These are phyloP conservation scores for Coelopa pilipes DNA, from an alignment of 2,888 invertebrate genomes.

Conservation along the genomic window DNA sequence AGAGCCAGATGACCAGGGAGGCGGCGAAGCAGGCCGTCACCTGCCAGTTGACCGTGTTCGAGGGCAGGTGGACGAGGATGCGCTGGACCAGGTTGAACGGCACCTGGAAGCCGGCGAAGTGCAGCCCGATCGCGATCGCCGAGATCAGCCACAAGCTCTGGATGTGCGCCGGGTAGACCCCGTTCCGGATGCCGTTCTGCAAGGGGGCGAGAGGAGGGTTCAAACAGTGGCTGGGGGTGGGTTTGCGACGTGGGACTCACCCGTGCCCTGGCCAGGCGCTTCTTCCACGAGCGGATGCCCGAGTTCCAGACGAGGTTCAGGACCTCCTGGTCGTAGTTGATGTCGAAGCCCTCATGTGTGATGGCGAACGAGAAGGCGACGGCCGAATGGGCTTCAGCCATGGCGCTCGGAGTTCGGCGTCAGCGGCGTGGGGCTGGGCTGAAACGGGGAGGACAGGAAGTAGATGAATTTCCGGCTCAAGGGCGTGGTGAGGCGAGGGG, in stretches of 20 bases:
- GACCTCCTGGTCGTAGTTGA: conserved; percentile 97
- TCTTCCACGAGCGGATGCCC: conserved; percentile 95
- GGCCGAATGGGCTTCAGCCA: conserved; percentile 99
- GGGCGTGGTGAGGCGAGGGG: too few relatives aligned
- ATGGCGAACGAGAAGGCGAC: conserved; percentile 98
- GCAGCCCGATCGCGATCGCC: conserved; percentile 80
- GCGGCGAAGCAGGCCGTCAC: conserved; percentile 78
- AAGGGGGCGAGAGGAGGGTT: not conserved
- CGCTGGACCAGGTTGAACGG: conserved; percentile 86
- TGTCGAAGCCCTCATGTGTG: conserved; percentile 98
- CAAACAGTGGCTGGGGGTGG: not conserved
- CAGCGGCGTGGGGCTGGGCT: not conserved
- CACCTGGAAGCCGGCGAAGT: conserved; percentile 82
- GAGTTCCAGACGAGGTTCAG: conserved; percentile 95
- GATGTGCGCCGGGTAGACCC: conserved; percentile 94
- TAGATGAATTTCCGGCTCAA: not conserved
- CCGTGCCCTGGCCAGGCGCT: conserved; percentile 88
- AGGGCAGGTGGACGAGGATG: conserved; percentile 78
- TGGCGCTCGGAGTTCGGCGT: conserved; percentile 62
- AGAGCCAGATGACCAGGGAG: conserved; percentile 86
- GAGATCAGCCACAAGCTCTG: conserved; percentile 88
- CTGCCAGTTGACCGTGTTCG: conserved; percentile 77
- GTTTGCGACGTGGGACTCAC: conserved; percentile 70
- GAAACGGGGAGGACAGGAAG: too few relatives aligned
- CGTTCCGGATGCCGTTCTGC: conserved; percentile 95